phyloP scores from a whole-genome alignment of 1,140 invertebrate species.

The Dendroctonus ponderosae region DNA sequence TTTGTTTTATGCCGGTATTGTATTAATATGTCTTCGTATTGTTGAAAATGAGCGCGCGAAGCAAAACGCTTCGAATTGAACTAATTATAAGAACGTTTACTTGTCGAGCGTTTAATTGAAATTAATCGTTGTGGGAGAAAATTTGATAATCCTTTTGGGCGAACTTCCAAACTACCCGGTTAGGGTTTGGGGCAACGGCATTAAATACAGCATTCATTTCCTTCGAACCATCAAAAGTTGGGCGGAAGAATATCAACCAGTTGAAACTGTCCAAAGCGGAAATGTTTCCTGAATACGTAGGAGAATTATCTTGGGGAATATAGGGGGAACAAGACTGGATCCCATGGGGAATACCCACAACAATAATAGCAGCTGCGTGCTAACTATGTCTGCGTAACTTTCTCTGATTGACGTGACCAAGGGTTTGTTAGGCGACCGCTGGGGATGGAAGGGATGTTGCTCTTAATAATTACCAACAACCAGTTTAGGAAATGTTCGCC shows the following conservation, averaged over 20 bases:
- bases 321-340: too few species aligned
- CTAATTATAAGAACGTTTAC: constrained; percentile 20
- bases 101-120: constrained; percentile 18
- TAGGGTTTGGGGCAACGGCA: too few species aligned
- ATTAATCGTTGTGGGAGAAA: constrained; percentile 21
- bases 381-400: constrained; percentile 5
- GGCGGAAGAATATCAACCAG: too few species aligned
- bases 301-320: too few species aligned
- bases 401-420: constrained; percentile 17
- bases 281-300: too few species aligned
- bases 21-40: constrained; percentile 28
- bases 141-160: constrained; percentile 1
- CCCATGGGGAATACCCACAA: neutral
- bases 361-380: constrained; percentile 13
- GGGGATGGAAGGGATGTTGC: constrained; percentile 3
- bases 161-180: too few species aligned
- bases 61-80: constrained; percentile 21
- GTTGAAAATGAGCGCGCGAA: constrained; percentile 7
- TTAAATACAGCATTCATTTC: too few species aligned
- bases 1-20: constrained; percentile 27
- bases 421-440: constrained; percentile 12
- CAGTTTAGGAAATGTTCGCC: neutral
- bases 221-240: too few species aligned
- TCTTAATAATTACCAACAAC: constrained; percentile 5
- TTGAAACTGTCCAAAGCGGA: too few species aligned